Conservation (phyloP, 2,888 invertebrate species). For the Neoitamus cyanurus region DNA sequence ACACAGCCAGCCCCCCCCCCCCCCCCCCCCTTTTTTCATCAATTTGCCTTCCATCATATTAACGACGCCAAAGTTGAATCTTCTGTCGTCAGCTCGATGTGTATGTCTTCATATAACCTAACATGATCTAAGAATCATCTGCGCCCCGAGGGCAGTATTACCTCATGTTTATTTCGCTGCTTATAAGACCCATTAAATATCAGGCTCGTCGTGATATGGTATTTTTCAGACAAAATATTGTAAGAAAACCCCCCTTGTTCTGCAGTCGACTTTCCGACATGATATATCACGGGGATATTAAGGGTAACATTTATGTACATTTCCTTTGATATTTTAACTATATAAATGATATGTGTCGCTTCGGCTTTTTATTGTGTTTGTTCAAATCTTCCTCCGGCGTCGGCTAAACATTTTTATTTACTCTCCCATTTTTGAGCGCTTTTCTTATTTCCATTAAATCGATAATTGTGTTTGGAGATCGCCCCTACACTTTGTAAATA, state of each 20-base stretch:
- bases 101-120: background rate
- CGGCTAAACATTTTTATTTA: background rate
- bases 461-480: background rate
- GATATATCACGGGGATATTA: background rate
- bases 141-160: background rate
- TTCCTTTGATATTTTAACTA: background rate
- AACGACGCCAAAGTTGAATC: background rate
- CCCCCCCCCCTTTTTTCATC: background rate
- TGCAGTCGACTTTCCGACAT: background rate
- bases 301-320: slow-evolving; percentile 1
- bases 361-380: background rate
- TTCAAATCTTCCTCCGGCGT: background rate
- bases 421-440: background rate
- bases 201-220: background rate
- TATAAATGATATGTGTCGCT: background rate
- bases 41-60: background rate
- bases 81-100: background rate
- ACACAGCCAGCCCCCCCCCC: no score
- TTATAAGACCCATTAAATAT: background rate
- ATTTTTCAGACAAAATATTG: background rate
- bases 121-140: background rate
- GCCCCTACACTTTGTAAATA: background rate
- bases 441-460: slow-evolving; percentile 5
- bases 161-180: background rate
- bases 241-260: background rate